Evolutionary conservation across 2,113 vertebrate genomes (phyloP), one percentile per base, ranked within the genome.

Genomic region (Anhinga rufa): DNA sequence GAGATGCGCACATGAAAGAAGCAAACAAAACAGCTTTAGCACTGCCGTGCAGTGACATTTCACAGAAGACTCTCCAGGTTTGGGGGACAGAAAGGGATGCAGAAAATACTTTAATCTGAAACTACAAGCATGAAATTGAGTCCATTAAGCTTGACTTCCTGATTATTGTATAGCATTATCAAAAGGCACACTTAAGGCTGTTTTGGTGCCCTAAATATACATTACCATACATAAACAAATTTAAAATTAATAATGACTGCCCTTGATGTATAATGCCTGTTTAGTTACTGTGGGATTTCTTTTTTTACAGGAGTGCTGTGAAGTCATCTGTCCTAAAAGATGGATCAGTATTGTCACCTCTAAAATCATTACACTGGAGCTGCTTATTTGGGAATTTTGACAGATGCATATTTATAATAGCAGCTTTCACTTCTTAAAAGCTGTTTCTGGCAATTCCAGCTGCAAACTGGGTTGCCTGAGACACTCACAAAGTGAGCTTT

Each of bases 101-200:
- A 61, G 68, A 92, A 95, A 92, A 92, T 44, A 42, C 34, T 94
- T 93, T 79, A 88, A 83, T 88, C 82, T 92, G 79, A 94, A 94
- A 77, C 51, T 83, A 49, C 36, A 83, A 92, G 77, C 51, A 96
- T 88, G 76, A 97, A 92, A 93, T 86, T 86, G 25, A 49, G 83
- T 91, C 72, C 79, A 86, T 91, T 90, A 92, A 92, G 68, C 80
- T 90, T 94, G 76, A 86, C 68, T 93, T 90, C 76, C 60, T 94
- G 66, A 74, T 90, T 90, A 90, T 70, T 92, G 44, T 92, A 54
- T 62, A 62, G 38, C 55, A 51, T 86, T 95, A 92, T 85, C 51
- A 80, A 94, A 93, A 95, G 72, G 60, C 48, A 84, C 28, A 89
- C 48, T 94, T 88, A 95, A 78, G 65, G 65, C 57, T 82, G 29